phyloP scores from a whole-genome alignment of 1,140 invertebrate genomes.

The Leptestheria dahalacensis region DNA sequence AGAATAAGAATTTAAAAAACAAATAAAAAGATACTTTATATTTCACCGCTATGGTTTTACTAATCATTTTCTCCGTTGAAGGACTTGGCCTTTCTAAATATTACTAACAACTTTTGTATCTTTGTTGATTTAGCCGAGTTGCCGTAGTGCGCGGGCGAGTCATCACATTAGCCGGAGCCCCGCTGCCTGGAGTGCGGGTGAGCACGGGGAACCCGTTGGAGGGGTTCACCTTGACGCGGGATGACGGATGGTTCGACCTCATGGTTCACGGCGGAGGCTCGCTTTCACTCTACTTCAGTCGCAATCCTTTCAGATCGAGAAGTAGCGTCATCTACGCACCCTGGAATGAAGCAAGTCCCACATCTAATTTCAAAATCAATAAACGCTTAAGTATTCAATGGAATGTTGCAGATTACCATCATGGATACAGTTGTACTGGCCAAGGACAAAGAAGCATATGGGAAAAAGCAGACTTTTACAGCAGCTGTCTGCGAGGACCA shows the following conservation, averaged over 20 bases:
- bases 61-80: too few relatives aligned
- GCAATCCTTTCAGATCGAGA: constrained; percentile 73
- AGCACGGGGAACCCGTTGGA: constrained; percentile 83
- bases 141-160: constrained; percentile 96
- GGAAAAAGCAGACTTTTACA: constrained; percentile 34
- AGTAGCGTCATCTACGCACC: constrained; percentile 79
- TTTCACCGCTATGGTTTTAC: too few relatives aligned
- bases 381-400: not conserved
- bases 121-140: constrained; percentile 61
- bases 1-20: too few relatives aligned
- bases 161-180: constrained; percentile 76
- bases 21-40: too few relatives aligned
- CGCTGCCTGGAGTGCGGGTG: constrained; percentile 89
- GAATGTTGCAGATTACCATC: constrained; percentile 51
- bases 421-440: constrained; percentile 76
- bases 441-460: constrained; percentile 59
- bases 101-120: too few relatives aligned
- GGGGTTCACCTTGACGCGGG: constrained; percentile 86
- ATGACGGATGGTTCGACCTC: constrained; percentile 94
- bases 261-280: constrained; percentile 97
- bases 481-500: constrained; percentile 64
- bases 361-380: constrained; percentile 34
- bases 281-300: constrained; percentile 87
- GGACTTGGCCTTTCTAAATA: too few relatives aligned
- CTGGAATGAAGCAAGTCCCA: constrained; percentile 93